Base-by-base conservation (phyloP, 2,797 vertebrate genomes). In the Chanos chanos region DNA sequence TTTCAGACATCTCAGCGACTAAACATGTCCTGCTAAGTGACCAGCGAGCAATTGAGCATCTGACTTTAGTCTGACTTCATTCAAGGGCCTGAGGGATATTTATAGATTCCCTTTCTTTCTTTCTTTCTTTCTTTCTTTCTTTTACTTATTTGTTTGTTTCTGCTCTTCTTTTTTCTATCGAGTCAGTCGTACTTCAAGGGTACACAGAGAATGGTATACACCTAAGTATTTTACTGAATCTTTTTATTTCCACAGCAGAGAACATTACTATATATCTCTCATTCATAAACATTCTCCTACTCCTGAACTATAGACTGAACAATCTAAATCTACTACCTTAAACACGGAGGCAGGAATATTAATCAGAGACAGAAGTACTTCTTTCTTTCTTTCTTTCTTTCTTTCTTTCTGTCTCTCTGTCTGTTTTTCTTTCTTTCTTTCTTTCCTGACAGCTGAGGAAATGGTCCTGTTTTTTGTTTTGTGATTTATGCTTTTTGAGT, bases 401-500 rank as follows among this genome's bases (percentile, higher is more conserved):
- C 16, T 21, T 7, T 48, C 7, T 47, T 4, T 25, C 7, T 44
- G 22, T 24, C 6, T 41, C 12, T n/a, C 5, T 13, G 6, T 21
- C 3, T 33, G 2, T 34, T 9, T 27, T 7, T 10, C 2, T 54
- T 7, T 30, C 15, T 37, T 7, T 50, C 13, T 34, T n/a, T 45
- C 8, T 36, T n/a, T 5, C 3, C 47, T 16, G 25, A 8, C 13
- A 25, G 4, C 12, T 1, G 15, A 18, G 13, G 24, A 27, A 45
- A 28, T 27, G 13, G 13, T 13, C 33, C 10, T 0, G 5, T 25
- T 28, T 28, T 60, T 37, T 27, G n/a, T n/a, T n/a, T n/a, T 57
- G 48, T 53, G 64, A 59, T 53, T 56, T 51, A 50, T 61, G 18
- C 15, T 22, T 53, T 52, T 34, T 37, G 27, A 52, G 31, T 34